Conservation (phyloP, 2,888 invertebrate species). For the Heliconius hortense region DNA sequence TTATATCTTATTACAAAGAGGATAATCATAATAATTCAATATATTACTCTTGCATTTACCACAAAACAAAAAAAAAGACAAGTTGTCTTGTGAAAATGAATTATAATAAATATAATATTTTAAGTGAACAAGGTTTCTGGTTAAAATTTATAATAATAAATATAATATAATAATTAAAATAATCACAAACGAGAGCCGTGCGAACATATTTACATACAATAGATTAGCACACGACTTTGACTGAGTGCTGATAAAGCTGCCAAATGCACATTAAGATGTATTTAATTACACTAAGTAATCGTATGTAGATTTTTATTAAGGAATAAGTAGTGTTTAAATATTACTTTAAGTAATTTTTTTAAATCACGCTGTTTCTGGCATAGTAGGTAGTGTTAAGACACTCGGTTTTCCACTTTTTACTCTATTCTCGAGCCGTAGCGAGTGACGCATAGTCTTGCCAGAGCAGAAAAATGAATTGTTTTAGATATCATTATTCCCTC, state of each 20-base stretch:
- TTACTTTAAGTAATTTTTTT: background rate
- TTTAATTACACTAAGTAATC: conserved; percentile 23
- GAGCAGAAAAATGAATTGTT: too few species aligned
- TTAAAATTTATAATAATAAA: background rate
- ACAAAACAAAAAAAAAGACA: too few species aligned
- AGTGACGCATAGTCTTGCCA: too few species aligned
- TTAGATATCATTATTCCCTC: too few species aligned
- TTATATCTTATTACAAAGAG: background rate
- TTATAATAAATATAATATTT: too few species aligned
- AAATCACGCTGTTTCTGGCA: too few species aligned
- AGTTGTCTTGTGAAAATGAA: too few species aligned
- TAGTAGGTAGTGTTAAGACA: too few species aligned
- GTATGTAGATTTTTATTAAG: background rate
- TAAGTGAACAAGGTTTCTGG: background rate
- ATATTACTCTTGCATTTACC: background rate
- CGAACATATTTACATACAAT: conserved; percentile 36
- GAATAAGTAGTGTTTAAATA: background rate
- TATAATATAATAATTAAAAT: background rate
- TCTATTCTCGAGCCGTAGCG: too few species aligned
- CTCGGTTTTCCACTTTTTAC: too few species aligned
- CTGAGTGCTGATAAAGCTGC: conserved; percentile 17
- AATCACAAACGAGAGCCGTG: conserved; percentile 27
- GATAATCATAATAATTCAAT: background rate
- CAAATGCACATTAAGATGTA: conserved; percentile 26
- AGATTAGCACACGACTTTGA: conserved; percentile 29